Evolutionary conservation across 2,113 vertebrate genomes (phyloP), one percentile per base, ranked within the genome.

Genomic region (Narcine bancroftii): DNA sequence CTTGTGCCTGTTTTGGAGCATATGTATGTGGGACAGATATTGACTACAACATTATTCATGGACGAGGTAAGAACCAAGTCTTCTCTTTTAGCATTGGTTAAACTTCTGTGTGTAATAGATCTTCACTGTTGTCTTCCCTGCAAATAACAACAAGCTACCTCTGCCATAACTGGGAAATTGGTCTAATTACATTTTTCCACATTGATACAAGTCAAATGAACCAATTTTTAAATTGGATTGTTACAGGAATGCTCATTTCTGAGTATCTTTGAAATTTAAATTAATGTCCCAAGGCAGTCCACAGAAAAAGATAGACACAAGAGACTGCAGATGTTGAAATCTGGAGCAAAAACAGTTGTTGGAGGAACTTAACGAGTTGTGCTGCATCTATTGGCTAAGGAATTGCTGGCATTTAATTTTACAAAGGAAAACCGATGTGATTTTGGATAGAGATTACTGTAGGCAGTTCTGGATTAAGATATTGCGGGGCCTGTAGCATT

Each of bases 11-110:
- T 94, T 99, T 99, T 93, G 97, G 98, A 93, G 98, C 98, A 0
- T 99, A 99, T 45, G 98, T 99, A 0, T 99, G 95, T 93, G 99
- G 98, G 93, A 96, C 97, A 75, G 98, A 99, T 94, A 99, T 99
- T 92, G 98, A 99, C 95, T 99, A 98, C 95, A 99, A 98, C 95
- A 99, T 97, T 81, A 96, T 99, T 92, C 98, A 99, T 36, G 98
- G 99, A 92, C 96, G 97, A 95, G 99, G 98, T 99, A 96, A 92
- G 33, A 21, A 66, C 11, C 83, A 65, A 39, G 9, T 6, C 60
- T 21, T 45, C 45, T 91, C 33, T 15, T 29, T 42, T 29, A 26
- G 36, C 63, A 69, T 69, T 69, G 60, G 4, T 91, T 26, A 69
- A 24, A 69, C 66, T 69, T 69, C 19, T 21, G 26, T 26, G 29